Evolutionary conservation across 2,797 vertebrate species (phyloP), one percentile per base, ranked within the genome.

Genomic region (Lepidocolaptes lacrymiger): DNA sequence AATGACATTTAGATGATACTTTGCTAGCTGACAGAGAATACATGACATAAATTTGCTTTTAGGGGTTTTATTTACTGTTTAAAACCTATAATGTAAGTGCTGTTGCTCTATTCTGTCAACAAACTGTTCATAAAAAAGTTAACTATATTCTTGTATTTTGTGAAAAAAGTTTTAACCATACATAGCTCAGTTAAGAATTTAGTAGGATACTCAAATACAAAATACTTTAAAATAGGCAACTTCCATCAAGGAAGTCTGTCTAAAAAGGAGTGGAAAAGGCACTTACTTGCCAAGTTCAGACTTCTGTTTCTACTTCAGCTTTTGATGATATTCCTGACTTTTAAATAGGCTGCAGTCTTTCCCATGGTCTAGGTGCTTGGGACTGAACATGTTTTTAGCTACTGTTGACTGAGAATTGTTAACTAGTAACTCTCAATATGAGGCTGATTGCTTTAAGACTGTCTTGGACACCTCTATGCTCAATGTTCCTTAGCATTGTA

Each of bases 231-330:
- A 94, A 73, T 52, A 69, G 36, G 49, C 56, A 51, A 27, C 32
- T 78, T 71, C 66, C 9, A 44, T 84, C 62, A 80, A 74, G 49
- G 44, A 51, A 78, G 51, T 37, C 54, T 78, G 20, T 85, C 72
- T 84, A 63, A 79, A 89, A 91, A 81, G 66, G 73, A 90, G 23
- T 10, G 12, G 87, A 91, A 91, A 88, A 95, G 80, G 20, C 63
- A 46, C 77, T 79, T 90, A 46, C 37, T 91, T 96, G 88, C 77
- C 63, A 95, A 74, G 74, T 64, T 91, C 44, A 91, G 82, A 34
- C 24, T 86, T 73, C 20, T 81, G 27, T 74, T 94, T 77, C 85
- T 88, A 12, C 44, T 76, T 36, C 44, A 91, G 74, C 37, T 88
- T 72, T 71, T 88, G 48, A 32, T 64, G n/a, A 51, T 85, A 64